Base-by-base conservation (phyloP, 1,140 invertebrate genomes). In the Drosophila repleta region DNA sequence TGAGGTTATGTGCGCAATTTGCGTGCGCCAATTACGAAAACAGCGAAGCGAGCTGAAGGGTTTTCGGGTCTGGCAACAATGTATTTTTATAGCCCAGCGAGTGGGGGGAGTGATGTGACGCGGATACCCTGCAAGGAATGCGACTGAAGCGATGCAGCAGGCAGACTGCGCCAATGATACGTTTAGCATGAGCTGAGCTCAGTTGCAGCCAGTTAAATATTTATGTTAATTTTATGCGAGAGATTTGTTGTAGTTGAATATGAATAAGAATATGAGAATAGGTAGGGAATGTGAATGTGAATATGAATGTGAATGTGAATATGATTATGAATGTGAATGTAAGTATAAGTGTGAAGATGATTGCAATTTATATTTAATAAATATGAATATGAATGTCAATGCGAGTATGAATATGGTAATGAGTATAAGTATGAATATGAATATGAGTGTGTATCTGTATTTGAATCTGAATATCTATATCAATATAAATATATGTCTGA, bases 1-100 rank as follows among this genome's bases (percentile, higher is more conserved):
- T 78, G 78, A 76, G 79, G 82, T 82, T 88, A 85, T 79, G 79
- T 79, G 83, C 83, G 74, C 83, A 82, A 85, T 85, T 85, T 85
- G 70, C 79, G 82, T 88, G 82, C 71, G 64, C 82, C 83, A 87
- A 87, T 87, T 87, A 88, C 82, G 82, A 78, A 37, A 57, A 74
- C 6, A n/a, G 2, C 15, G 15, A 41, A 41, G n/a, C 13, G 39
- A 43, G 17, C 3, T 5, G 17, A 15, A 15, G 39, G 8, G 8
- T 43, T 43, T 43, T 35, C 11, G 32, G 39, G 4, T 17, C 39
- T 17, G 15, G 2, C 39, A 43, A 43, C 39, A 43, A 43, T 17
- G 39, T 43, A n/a, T 17, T 43, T 43, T 43, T 17, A 17, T 43
- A 18, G 39, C 39, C 8, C n/a, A 17, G 39, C n/a, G n/a, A 15